Evolutionary conservation across 2,888 invertebrate species (phyloP), one percentile per base, ranked within the genome.

Genomic region (Chironomus tentans): DNA sequence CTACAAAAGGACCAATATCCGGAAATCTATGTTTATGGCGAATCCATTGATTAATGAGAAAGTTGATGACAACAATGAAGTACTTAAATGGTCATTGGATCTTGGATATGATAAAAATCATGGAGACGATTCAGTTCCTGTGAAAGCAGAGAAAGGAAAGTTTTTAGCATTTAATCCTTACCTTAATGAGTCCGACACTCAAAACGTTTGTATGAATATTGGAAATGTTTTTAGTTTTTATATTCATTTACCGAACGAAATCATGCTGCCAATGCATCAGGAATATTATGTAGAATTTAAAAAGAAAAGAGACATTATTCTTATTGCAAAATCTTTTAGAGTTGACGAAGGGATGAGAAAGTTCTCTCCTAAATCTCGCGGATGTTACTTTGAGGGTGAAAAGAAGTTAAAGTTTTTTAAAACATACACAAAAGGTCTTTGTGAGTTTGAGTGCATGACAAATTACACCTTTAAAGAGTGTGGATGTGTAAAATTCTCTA

Each of bases 371-470:
- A 6, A 70, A 12, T n/a, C 12, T 12, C 18, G 70, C n/a, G 48
- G 48, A n/a, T 70, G 70, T 7, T 70, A 56, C n/a, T 56, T 50
- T 50, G 70, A 70, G 4, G 70, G 24, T 21, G 70, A 70, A 24
- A 70, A 50, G n/a, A 5, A 48, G 21, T 22, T 70, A 3, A 48
- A 56, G 13, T 70, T 24, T 24, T 70, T 70, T n/a, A 70, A 70
- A n/a, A 22, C 46, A 4, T 70, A 70, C n/a, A 70, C 70, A 48
- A 70, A 47, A 50, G 7, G 22, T 2, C 50, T 50, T 50, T 70
- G 70, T 22, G 22, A 70, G 7, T 50, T 24, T 22, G 70, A 70
- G 28, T 70, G 70, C 28, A 18, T 70, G 10, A 22, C 70, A 2
- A 50, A 70, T 12, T 70, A 24, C 12, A 70, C 70, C 1, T 4